Conservation (phyloP, 2,113 vertebrate species). For the Himantopus leucocephalus region DNA sequence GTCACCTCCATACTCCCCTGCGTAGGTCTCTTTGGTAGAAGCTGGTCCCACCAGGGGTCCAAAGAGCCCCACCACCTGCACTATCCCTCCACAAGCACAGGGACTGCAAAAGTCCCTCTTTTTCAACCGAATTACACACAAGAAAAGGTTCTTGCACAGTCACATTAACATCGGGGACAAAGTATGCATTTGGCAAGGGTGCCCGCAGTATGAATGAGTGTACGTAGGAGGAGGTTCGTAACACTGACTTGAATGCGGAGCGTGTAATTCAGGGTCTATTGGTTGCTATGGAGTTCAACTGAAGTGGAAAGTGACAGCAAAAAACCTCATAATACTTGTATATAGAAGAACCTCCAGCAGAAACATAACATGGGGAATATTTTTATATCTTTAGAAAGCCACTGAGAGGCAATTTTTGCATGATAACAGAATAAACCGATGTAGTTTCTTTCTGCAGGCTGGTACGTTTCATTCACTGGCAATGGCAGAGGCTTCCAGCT, state of each 20-base stretch:
- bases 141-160: not conserved
- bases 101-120: not conserved
- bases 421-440: not conserved
- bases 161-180: not conserved
- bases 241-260: not conserved
- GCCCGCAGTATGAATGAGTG: not conserved
- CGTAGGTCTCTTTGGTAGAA: not conserved
- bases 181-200: not conserved
- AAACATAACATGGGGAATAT: not conserved
- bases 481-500: not conserved
- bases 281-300: slow-evolving; percentile 57
- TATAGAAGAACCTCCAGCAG: not conserved
- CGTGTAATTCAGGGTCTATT: not conserved
- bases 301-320: slow-evolving; percentile 12
- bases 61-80: not conserved
- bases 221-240: not conserved
- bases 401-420: not conserved
- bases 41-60: not conserved
- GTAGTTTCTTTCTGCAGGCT: not conserved
- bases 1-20: not conserved
- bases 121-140: not conserved
- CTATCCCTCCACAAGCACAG: not conserved
- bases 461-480: not conserved
- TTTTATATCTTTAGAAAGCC: not conserved
- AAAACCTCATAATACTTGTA: not conserved